Percentiles rank a stretch among this genome's conserved stretches.
Evolutionary conservation across 2,888 invertebrate species (phyloP).

Genomic region (Aplocera efformata): DNA sequence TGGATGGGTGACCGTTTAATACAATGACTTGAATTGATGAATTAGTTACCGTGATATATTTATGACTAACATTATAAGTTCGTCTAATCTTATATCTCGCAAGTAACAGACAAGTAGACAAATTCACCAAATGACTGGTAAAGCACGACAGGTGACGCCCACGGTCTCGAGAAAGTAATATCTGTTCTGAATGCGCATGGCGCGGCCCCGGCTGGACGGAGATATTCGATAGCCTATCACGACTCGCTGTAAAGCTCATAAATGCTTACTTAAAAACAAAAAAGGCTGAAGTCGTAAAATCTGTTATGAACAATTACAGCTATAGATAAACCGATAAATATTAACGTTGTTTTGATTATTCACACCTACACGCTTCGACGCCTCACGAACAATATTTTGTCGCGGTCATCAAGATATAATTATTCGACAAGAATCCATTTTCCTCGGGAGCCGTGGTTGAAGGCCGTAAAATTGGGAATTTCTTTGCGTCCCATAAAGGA

Average conservation of each 20-base stretch:
- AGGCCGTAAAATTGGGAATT: constrained; percentile 9
- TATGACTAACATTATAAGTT: no score
- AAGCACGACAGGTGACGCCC: constrained; percentile 61
- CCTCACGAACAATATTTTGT: constrained; percentile 18
- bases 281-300: constrained; percentile 15
- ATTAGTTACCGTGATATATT: no score
- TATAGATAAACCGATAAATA: constrained; percentile 23
- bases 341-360: constrained; percentile 23
- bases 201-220: constrained; percentile 18
- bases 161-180: constrained; percentile 55
- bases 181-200: constrained; percentile 29
- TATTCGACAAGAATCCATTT: constrained; percentile 16
- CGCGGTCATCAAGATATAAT: constrained; percentile 11
- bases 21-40: no score
- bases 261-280: constrained; percentile 15
- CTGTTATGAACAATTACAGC: constrained; percentile 23
- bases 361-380: constrained; percentile 25
- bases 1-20: no score
- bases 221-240: constrained; percentile 10
- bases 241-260: constrained; percentile 12
- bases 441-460: constrained; percentile 5
- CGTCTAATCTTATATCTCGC: constrained; percentile 8
- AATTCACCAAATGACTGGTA: constrained; percentile 37
- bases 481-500: constrained; percentile 7
- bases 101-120: constrained; percentile 9